Base-by-base conservation (phyloP, 1,140 invertebrate genomes). In the Monochamus saltuarius region DNA sequence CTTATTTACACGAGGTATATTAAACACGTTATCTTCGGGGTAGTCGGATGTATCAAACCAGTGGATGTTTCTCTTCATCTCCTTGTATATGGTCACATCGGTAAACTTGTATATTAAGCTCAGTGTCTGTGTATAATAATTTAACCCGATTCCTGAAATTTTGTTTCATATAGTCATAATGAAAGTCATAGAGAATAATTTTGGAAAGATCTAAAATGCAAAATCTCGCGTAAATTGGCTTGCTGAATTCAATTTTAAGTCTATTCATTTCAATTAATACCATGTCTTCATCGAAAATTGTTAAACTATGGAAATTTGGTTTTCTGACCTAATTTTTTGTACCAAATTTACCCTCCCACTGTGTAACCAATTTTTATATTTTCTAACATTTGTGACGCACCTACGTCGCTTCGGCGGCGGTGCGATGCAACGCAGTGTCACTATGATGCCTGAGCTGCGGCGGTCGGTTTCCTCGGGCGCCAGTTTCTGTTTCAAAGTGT, bases 201-300 rank as follows among this genome's bases (percentile, higher is more conserved):
- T 72, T 69, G 9, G 66, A 65, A 38, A 78, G 52, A 59, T 80
- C 78, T 58, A 81, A 59, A 42, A 79, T 68, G 47, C 55, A 55
- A 52, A 78, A 71, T 56, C 77, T 77, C 57, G 75, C 66, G 67
- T 75, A 75, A 34, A 78, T 73, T 1, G 77, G 74, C 70, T 79
- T 79, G 65, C 78, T 70, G 53, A 77, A 72, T 43, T 56, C 36
- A 42, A 75, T 39, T 56, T 71, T 65, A 8, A 62, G 56, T 70
- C 69, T 72, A 36, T 67, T 59, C 60, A 77, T 61, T 67, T 79
- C 68, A 56, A 78, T 65, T 7, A 72, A 68, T n/a, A 75, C 60
- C 22, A 78, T 63, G 65, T 77, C 66, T 65, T 78, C 69, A 52
- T 62, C 59, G 59, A 74, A 70, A 35, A 71, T 67, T 35, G 53